Base-by-base conservation (phyloP, 2,888 invertebrate species). In the Pyrocoelia pectoralis region DNA sequence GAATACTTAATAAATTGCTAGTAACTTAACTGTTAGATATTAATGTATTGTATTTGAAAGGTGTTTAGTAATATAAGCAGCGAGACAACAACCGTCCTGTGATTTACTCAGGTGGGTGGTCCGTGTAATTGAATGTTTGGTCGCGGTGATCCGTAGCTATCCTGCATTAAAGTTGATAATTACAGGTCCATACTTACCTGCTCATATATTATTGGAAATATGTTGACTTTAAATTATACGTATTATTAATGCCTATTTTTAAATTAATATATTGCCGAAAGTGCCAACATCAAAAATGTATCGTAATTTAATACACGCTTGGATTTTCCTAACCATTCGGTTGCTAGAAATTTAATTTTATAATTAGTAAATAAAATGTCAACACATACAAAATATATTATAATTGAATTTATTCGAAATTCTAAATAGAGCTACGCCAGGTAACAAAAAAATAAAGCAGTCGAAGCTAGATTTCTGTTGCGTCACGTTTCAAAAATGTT, bases 41-140 rank as follows among this genome's bases (percentile, higher is more conserved):
- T 17, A 38, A 41, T 59, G 41, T 52, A 52, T 41, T 17, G 24
- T 24, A 24, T 24, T 24, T 6, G 13, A 13, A n/a, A 43, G 15
- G 53, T 63, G 58, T 63, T 43, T 51, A 46, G 59, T 54, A 56
- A 59, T 48, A 66, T 63, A 68, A 68, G 60, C 64, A 61, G 64
- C 64, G 66, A 58, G 64, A 68, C 66, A 73, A 67, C 68, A 61
- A 70, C 70, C 66, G 69, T 73, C 67, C 68, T 73, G 77, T 78
- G 78, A 77, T 79, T 77, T 77, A 77, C 74, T 77, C 73, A 73
- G 73, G 75, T 79, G 79, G 79, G 79, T 79, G 79, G 79, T 79
- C 79, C 73, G 70, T 71, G 75, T 77, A 78, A 78, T 78, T 77
- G 78, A 79, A 79, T 77, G 77, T 77, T 77, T 74, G 76, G 74